Base-by-base conservation (phyloP, 1,140 invertebrate species). In the Drosophila athabasca region DNA sequence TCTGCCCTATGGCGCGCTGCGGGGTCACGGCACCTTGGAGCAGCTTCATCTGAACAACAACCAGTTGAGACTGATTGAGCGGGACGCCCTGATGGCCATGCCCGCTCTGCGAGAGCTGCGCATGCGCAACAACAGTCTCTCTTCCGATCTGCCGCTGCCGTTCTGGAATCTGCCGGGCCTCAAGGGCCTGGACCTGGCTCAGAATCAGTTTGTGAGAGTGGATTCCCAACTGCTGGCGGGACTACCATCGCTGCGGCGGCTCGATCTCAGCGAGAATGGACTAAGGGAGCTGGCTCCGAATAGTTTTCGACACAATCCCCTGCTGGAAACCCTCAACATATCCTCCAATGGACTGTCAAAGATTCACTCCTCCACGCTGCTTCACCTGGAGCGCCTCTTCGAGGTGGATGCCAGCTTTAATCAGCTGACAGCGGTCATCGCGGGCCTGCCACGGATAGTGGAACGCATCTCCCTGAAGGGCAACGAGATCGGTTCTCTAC, bases 31-130 rank as follows among this genome's bases (percentile, higher is more conserved):
- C 0, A 95, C 94, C 24, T 90, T 97, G 50, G 96, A 97, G 91
- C 93, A 95, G 65, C 92, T 97, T 7, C 95, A 96, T 92, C 92
- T 98, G 45, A 95, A 97, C 84, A 94, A 95, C 84, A 98, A 98
- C 79, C 93, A 93, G 62, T 92, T 98, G 15, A 93, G 93, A 45
- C 94, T 94, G 29, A 94, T 98, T 19, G 95, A 96, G 79, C 92
- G 94, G 35, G 95, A 96, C 77, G 95, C 96, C 2, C 95, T 97
- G 85, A 93, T 94, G 64, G 95, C 95, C 13, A 96, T 97, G 95
- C 96, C 96, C 1, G 95, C 95, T 0, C 90, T 98, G 13, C 92
- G 96, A 52, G 96, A 97, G 90, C 92, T 98, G 17, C 93, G 96
- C 73, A 92, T 97, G 54, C 94, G 94, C 50, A 96, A 97, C 79